A percentile compares a stretch with the other conserved stretches of the same genome.
Evolutionary conservation across 2,888 invertebrate genomes (phyloP).

Genomic region (Eupithecia centaureata): DNA sequence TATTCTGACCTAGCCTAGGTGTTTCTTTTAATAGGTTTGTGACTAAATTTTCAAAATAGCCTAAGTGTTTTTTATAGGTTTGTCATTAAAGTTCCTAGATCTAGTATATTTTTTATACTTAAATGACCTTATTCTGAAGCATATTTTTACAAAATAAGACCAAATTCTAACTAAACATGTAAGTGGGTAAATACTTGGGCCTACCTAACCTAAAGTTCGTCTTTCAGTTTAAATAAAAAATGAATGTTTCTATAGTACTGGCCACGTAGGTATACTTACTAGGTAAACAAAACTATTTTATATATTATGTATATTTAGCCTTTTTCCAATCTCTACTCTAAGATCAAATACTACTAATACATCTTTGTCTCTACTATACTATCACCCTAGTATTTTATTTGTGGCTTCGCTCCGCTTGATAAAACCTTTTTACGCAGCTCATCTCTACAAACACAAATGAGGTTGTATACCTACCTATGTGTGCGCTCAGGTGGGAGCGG

Average conservation of each 20-base stretch:
- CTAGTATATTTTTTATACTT: too few relatives aligned
- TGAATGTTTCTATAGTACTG: background rate
- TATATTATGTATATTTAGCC: background rate
- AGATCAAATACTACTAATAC: too few relatives aligned
- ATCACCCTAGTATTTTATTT: constrained; percentile 20
- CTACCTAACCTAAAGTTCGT: background rate
- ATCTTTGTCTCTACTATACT: background rate
- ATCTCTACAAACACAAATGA: constrained; percentile 42
- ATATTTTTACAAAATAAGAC: background rate
- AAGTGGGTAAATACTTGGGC: background rate
- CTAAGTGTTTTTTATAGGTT: too few relatives aligned
- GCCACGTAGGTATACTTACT: too few relatives aligned
- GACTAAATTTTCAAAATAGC: background rate
- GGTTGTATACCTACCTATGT: constrained; percentile 35
- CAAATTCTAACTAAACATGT: background rate
- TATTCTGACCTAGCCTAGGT: constrained; percentile 3
- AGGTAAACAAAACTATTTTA: background rate
- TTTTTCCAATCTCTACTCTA: background rate
- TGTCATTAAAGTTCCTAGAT: too few relatives aligned
- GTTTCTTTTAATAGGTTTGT: background rate
- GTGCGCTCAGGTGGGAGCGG: constrained; percentile 74
- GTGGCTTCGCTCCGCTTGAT: constrained; percentile 23
- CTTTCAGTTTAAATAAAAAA: background rate
- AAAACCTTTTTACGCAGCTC: constrained; percentile 38
- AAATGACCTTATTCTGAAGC: too few relatives aligned